Base-by-base conservation (phyloP, 2,113 vertebrate species). In the Stercorarius parasiticus region DNA sequence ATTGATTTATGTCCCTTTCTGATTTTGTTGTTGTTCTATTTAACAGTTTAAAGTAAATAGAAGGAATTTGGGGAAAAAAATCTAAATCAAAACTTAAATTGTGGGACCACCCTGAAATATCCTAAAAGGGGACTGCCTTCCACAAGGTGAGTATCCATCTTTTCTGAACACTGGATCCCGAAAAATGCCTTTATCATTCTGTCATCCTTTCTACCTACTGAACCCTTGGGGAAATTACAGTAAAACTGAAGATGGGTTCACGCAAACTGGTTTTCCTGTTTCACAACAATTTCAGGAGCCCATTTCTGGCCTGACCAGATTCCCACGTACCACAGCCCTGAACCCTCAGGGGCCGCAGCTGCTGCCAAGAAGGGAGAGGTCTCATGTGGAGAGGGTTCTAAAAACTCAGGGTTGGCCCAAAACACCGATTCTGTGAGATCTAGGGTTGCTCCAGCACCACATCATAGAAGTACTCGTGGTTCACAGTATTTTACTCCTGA, bases 381-480 rank as follows among this genome's bases (percentile, higher is more conserved):
- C 9, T 70, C 38, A 23, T 3, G 22, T 34, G 23, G 19, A 52
- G 19, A 65, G 10, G 17, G 6, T 34, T 82, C 67, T 61, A 36
- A 76, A 86, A 80, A 19, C 14, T 26, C 66, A 19, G 21, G 4
- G 3, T 4, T 13, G 34, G 11, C 23, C 43, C 58, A 86, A 73
- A 83, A 21, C 25, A 38, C 18, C 1, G 1, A 11, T 7, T 79
- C 56, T 27, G 4, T 55, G 66, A 76, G 43, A 52, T 25, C 36
- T 34, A 56, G n/a, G 2, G 11, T 19, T 92, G 36, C 20, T 53
- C 18, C 49, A 81, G 27, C 13, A 56, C 4, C 30, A 40, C 0
- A 0, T 30, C 17, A 16, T 3, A 26, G 15, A 71, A 73, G 4
- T 13, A 34, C 9, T 73, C 26, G 6, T 9, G 2, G 15, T 19